A percentile compares a stretch with the other conserved stretches of the same genome.
These are phyloP conservation scores for Gulo gulo DNA, from an alignment of 2,113 vertebrate species.

Conservation along the genomic window DNA sequence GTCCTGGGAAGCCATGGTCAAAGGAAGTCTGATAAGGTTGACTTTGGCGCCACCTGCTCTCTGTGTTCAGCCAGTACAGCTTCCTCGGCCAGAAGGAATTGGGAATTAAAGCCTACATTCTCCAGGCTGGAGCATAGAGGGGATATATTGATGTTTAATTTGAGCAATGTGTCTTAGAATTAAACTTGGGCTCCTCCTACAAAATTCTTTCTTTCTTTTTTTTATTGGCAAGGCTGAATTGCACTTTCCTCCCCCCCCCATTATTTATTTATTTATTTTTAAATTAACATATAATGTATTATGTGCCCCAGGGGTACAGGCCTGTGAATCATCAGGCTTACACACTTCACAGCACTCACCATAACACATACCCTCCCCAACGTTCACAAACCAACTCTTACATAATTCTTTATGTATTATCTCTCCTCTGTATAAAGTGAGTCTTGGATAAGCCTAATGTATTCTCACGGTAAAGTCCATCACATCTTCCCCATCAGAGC, in stretches of 20 bases:
- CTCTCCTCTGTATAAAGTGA: neutral
- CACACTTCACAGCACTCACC: too few relatives aligned
- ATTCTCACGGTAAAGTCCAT: neutral
- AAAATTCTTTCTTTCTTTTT: neutral
- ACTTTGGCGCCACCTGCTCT: constrained; percentile 72
- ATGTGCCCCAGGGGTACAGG: too few relatives aligned
- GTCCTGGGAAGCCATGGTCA: neutral
- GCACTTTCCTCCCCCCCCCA: too few relatives aligned
- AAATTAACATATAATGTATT: too few relatives aligned
- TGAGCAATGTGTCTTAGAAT: neutral
- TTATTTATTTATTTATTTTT: too few relatives aligned
- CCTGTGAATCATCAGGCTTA: too few relatives aligned
- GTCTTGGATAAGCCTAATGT: neutral
- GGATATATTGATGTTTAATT: neutral
- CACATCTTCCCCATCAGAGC: neutral
- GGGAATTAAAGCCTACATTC: neutral
- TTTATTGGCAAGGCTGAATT: too few relatives aligned
- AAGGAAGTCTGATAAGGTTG: neutral
- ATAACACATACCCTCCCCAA: too few relatives aligned
- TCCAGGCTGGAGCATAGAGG: neutral
- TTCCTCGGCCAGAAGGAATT: neutral
- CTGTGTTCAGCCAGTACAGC: neutral
- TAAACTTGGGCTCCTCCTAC: neutral
- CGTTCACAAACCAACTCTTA: neutral
- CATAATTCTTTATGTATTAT: neutral